phyloP scores from a whole-genome alignment of 2,888 invertebrate species.

The Morinoia aosen region DNA sequence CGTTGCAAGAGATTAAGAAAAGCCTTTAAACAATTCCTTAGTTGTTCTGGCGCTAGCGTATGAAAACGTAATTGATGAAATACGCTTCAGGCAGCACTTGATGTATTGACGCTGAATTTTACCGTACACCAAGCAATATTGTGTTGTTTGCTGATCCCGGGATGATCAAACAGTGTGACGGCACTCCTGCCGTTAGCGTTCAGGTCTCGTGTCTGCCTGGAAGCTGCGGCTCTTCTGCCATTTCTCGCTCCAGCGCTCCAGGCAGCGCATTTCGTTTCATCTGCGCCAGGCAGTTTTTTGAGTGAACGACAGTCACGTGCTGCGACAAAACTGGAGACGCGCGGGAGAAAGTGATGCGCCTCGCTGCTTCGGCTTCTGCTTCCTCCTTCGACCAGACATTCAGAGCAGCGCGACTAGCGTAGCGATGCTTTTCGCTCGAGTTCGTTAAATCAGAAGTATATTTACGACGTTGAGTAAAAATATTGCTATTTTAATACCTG shows the following conservation, averaged over 20 bases:
- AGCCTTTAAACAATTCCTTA: neutral
- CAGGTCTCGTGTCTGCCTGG: neutral
- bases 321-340: neutral
- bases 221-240: neutral
- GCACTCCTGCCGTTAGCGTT: neutral
- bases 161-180: neutral
- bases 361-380: neutral
- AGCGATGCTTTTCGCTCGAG: neutral
- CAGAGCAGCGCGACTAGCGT: neutral
- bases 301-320: slow-evolving; percentile 22
- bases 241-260: neutral
- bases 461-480: too few species aligned
- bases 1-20: too few species aligned
- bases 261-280: slow-evolving; percentile 7
- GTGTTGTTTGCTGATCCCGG: neutral
- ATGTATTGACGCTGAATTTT: neutral
- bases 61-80: neutral
- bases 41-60: neutral
- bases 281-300: slow-evolving; percentile 6
- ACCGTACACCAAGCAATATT: neutral
- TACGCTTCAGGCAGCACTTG: neutral
- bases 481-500: too few species aligned
- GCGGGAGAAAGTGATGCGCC: neutral
- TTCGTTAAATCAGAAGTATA: too few species aligned
- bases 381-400: neutral